Conservation (phyloP, 2,113 vertebrate species). For the Ovis aries region DNA sequence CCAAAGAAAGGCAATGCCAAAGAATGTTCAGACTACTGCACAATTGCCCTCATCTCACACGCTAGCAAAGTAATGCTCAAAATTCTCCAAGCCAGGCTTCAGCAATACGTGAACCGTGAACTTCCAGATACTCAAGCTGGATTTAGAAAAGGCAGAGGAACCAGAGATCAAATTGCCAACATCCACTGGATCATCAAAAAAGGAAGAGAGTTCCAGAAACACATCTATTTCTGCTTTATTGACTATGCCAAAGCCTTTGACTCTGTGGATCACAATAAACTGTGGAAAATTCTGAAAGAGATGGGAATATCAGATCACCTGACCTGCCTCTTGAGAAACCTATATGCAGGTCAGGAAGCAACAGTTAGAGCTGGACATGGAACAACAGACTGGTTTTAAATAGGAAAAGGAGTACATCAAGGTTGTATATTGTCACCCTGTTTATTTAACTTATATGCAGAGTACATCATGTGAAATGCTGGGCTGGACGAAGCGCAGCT, state of each 20-base stretch:
- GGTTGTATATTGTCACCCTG: neutral
- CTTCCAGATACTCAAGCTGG: neutral
- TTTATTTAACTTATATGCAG: neutral
- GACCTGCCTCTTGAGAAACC: neutral
- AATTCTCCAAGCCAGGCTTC: neutral
- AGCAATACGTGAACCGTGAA: neutral
- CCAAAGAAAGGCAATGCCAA: neutral
- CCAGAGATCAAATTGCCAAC: neutral
- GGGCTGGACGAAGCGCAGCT: neutral
- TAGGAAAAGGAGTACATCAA: neutral
- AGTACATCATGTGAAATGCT: neutral
- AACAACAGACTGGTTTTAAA: neutral
- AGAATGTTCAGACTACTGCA: neutral
- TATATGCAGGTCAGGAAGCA: neutral
- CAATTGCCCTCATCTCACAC: neutral
- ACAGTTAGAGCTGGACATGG: neutral
- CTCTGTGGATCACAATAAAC: neutral
- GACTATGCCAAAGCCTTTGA: neutral
- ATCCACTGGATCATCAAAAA: neutral
- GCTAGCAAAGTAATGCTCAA: neutral
- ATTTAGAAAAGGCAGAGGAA: neutral
- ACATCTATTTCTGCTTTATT: neutral
- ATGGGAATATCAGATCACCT: neutral
- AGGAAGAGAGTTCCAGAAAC: neutral
- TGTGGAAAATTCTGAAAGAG: neutral